phyloP scores from a whole-genome alignment of 2,888 invertebrate genomes.

The Phyllotreta striolata region DNA sequence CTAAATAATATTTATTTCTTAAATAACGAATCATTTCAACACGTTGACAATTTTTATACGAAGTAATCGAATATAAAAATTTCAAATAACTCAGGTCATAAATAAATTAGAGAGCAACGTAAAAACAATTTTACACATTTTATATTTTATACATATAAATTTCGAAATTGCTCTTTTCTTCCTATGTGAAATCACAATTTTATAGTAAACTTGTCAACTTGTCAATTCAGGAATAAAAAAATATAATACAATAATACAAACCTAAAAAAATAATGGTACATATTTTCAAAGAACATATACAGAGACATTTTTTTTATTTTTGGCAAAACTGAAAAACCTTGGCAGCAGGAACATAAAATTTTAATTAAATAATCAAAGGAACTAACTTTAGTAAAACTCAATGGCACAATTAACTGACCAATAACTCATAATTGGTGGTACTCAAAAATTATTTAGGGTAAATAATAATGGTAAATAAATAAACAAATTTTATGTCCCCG shows the following conservation, averaged over 20 bases:
- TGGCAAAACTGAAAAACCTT: conserved; percentile 22
- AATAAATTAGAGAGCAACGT: neutral
- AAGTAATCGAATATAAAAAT: neutral
- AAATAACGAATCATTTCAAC: conserved; percentile 23
- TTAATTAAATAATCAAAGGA: neutral
- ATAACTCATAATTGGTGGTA: neutral
- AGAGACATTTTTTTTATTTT: conserved; percentile 19
- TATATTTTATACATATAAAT: too few species aligned
- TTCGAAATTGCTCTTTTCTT: too few species aligned
- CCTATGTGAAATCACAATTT: too few species aligned
- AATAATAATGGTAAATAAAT: conserved; percentile 1
- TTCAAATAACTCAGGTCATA: too few species aligned
- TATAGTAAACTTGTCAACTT: conserved; percentile 15
- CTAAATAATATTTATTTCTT: conserved; percentile 30
- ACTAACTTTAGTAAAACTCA: too few species aligned
- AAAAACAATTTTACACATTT: neutral
- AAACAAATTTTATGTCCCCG: conserved; percentile 9
- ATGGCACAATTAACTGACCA: too few species aligned
- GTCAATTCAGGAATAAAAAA: conserved; percentile 35
- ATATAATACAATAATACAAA: conserved; percentile 39
- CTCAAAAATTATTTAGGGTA: too few species aligned
- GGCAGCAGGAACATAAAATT: conserved; percentile 17
- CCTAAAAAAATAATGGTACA: conserved; percentile 30
- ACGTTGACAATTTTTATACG: conserved; percentile 19
- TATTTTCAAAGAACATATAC: conserved; percentile 27